Evolutionary conservation across 1,140 invertebrate genomes (phyloP), one percentile per base, ranked within the genome.

Genomic region (Berghia stephanieae): DNA sequence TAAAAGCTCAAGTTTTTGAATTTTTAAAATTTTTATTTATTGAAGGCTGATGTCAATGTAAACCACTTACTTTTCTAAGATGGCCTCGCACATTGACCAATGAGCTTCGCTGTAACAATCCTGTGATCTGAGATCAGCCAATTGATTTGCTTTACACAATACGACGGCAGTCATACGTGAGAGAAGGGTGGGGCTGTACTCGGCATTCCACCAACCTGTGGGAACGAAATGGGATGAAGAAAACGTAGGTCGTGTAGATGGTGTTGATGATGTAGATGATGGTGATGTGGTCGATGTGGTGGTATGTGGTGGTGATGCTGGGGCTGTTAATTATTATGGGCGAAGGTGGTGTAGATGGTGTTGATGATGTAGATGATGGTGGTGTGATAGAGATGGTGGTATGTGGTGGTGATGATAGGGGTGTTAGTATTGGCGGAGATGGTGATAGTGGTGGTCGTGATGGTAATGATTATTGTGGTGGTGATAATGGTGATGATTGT

Each of bases 141-240:
- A 36, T 66, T 24, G 49, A 34, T 80, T 79, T 27, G 81, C 85
- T 43, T 78, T 31, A 49, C 81, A 81, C 16, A 80, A 74, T 27
- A 86, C 81, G 18, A 78, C 49, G 8, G 81, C 83, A 83, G 83
- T 85, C 18, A 86, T 78, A 38, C 79, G 79, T 5, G 84, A 83
- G 31, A 86, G 13, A 13, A 84, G 75, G 16, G 81, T 40, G 13
- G 85, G 85, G 82, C 81, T 82, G 72, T 81, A 86, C 21, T 83
- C 80, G 8, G 82, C 84, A 49, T 83, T 83, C 85, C 85, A 86
- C 40, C 82, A 79, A 0, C 80, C 81, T n/a, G n/a, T n/a, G n/a
- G n/a, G n/a, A n/a, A n/a, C n/a, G n/a, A n/a, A n/a, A n/a, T n/a
- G n/a, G n/a, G n/a, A n/a, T n/a, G n/a, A n/a, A n/a, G n/a, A n/a